Conservation (phyloP, 2,797 vertebrate species). For the Notamacropus eugenii region DNA sequence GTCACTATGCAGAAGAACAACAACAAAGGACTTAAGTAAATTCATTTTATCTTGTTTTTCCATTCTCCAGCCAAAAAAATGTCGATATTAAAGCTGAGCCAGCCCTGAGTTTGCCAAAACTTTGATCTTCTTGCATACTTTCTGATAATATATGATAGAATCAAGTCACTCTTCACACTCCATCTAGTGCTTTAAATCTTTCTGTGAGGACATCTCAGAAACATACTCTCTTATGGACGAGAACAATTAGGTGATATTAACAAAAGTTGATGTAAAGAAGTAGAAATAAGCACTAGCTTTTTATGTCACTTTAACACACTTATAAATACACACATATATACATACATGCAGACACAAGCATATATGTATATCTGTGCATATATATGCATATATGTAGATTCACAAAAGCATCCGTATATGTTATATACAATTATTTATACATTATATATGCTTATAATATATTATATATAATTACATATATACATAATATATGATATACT, state of each 20-base stretch:
- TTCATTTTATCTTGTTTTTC: background rate
- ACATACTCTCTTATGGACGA: background rate
- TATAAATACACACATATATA: too few relatives aligned
- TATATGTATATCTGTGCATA: too few relatives aligned
- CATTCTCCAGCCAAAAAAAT: background rate
- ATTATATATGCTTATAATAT: too few relatives aligned
- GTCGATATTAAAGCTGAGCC: background rate
- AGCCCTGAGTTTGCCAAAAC: background rate
- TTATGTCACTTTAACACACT: background rate
- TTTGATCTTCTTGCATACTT: slow-evolving; percentile 7
- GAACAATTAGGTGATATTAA: background rate
- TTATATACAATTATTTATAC: too few relatives aligned
- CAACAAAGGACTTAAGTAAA: background rate
- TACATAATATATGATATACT: too few relatives aligned
- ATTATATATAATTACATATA: too few relatives aligned
- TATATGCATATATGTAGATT: too few relatives aligned
- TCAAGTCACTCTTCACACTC: background rate
- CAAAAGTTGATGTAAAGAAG: background rate
- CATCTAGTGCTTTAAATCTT: background rate
- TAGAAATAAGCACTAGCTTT: background rate
- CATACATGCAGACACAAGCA: too few relatives aligned
- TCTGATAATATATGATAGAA: background rate
- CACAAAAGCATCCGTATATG: too few relatives aligned
- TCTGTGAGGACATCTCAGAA: background rate
- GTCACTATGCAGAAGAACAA: background rate